Evolutionary conservation across 2,797 vertebrate species (phyloP).

Genomic region (Dryobates pubescens): DNA sequence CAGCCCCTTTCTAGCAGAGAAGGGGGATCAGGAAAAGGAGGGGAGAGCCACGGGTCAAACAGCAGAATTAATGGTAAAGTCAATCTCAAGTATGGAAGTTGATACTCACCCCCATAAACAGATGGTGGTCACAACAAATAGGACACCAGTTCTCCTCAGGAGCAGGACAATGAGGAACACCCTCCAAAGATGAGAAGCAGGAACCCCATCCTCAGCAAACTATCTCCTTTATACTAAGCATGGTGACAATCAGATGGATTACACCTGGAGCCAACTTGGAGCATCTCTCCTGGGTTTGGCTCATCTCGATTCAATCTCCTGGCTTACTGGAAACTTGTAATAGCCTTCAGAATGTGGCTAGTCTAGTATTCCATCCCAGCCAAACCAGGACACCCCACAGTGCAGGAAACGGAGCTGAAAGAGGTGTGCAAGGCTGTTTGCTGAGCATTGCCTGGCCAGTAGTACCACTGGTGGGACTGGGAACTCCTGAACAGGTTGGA

Average conservation of each 20-base stretch:
- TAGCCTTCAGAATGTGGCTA: background rate
- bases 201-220: background rate
- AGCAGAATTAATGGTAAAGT: too few species aligned
- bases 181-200: background rate
- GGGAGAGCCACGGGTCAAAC: too few species aligned
- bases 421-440: rapidly evolving
- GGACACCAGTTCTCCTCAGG: background rate
- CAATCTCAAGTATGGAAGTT: too few species aligned
- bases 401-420: background rate
- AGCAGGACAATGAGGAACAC: background rate
- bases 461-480: rapidly evolving
- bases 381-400: background rate
- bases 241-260: background rate
- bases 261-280: background rate
- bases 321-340: background rate
- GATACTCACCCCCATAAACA: background rate
- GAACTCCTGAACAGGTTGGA: background rate
- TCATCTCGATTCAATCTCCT: too few species aligned
- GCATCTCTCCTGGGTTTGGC: background rate
- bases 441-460: background rate
- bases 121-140: background rate
- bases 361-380: background rate
- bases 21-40: background rate
- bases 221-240: background rate
- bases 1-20: too few species aligned